Base-by-base conservation (phyloP, 2,797 vertebrate species). In the Petrocephalus sullivani region DNA sequence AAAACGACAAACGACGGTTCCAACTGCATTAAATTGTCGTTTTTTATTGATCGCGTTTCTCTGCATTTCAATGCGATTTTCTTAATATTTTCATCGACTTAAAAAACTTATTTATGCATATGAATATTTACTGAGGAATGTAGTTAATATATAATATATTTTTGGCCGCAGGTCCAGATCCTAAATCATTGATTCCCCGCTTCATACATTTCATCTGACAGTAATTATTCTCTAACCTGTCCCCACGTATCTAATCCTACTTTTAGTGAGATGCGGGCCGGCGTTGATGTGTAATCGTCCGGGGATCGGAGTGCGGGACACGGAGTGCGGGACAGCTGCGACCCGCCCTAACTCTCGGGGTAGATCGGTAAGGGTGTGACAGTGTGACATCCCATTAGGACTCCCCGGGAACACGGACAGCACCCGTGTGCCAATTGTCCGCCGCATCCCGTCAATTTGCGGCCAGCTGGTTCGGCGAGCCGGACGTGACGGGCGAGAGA, bases 361-460 rank as follows among this genome's bases (percentile, higher is more conserved):
- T 83, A 83, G 46, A 83, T 23, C 4, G 46, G 51, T 53, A 83
- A n/a, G 46, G 51, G 81, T 83, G 81, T 85, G 84, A 85, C 28
- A 85, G 54, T 53, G 54, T 84, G 82, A 84, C 46, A 84, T 84
- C 82, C 82, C 82, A 84, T 84, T 84, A 58, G 51, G 14, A 58
- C 49, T 37, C 53, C 84, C 23, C 54, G 51, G 84, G 84, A 51
- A 54, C 81, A 83, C 81, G 54, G 28, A 58, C 51, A 56, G 53
- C 7, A 85, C 37, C 46, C 49, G 51, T 54, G 81, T 83, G 81
- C 51, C 81, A 83, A 83, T 51, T 54, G 81, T 83, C 81, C 81
- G 51, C 49, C 81, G 81, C 81, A 54, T 83, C 81, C 51, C 81
- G 81, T 83, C 81, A 83, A 51, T 51, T 51, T 51, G 51, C 81